Base-by-base conservation (phyloP, 2,113 vertebrate species). In the Serilophus lunatus region DNA sequence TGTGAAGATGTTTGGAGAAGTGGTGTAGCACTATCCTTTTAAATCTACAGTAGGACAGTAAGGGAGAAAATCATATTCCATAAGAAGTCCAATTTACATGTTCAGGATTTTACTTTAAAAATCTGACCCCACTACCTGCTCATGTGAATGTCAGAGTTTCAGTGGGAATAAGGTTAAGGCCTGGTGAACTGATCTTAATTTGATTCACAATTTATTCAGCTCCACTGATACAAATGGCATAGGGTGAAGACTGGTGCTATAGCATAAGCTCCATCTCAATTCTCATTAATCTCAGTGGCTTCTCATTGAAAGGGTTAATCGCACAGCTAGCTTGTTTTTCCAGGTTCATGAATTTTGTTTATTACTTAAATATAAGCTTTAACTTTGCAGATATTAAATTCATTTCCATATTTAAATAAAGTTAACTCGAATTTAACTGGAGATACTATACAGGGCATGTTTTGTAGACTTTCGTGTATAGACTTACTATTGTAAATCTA, bases 41-140 rank as follows among this genome's bases (percentile, higher is more conserved):
- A 78, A 88, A 86, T 71, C 64, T 64, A 49, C 22, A 45, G 44
- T 47, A 75, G 10, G 42, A 75, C 3, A 63, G 29, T 70, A 69
- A 90, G 36, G 31, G 11, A 92, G 44, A 86, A 91, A 92, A 74
- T 54, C 2, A 49, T 82, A 36, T 93, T 77, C 59, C 38, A 3
- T 33, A 84, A 36, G 33, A 87, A 80, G 54, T 63, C 23, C 18
- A 17, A 64, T 71, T 83, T 89, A 47, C 2, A 2, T 63, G 35
- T 44, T 93, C 60, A 45, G 47, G 64, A 92, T 94, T 94, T 92
- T 51, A 40, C 51, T 93, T 95, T 63, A 54, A 31, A 80, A 74
- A 26, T 65, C 42, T 94, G 78, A 77, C 44, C 38, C 45, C 0
- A 4, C 23, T 92, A 56, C 40, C 40, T 87, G 57, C 40, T 76